Base-by-base conservation (phyloP, 2,888 invertebrate species). In the Octonoba sinensis region DNA sequence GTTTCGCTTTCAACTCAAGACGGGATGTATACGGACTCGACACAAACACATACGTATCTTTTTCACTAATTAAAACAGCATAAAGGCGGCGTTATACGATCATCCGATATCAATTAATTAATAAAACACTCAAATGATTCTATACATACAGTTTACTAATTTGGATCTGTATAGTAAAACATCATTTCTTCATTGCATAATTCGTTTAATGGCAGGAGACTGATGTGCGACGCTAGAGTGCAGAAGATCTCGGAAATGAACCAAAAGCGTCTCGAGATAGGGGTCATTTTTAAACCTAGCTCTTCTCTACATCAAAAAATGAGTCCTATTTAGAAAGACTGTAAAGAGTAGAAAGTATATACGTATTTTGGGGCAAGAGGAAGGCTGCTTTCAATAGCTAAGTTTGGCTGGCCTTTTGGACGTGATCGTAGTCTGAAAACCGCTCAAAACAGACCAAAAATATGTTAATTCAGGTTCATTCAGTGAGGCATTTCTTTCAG, bases 191-290 rank as follows among this genome's bases (percentile, higher is more conserved):
- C 51, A 73, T 73, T 62, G 62, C 73, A 62, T 73, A 73, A 73
- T 81, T 81, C 73, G 79, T 81, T 67, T 73, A 67, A 65, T 79
- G 73, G 79, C 79, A 81, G 79, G 79, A 79, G 56, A 77, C 73
- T 60, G 51, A 59, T 64, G 65, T 69, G 69, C 70, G 47, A 65
- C 66, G 47, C 73, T 79, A 73, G 57, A 73, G 73, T 73, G 73
- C 62, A 59, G 62, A 73, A 79, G 57, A 71, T 49, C 57, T 77
- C 77, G 24, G 46, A 73, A 65, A 44, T 54, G 51, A 73, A 62
- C 24, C 49, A 65, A 51, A 74, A 74, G 65, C 57, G 15, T 62
- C 27, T 24, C 20, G 36, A 56, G 56, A 69, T 44, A 36, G 36
- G 36, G 36, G 36, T 36, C 36, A 36, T 36, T 36, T 36, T 51